Base-by-base conservation (phyloP, 35 echinoderm and acorn worm genomes). In the Chiridota heheva region DNA sequence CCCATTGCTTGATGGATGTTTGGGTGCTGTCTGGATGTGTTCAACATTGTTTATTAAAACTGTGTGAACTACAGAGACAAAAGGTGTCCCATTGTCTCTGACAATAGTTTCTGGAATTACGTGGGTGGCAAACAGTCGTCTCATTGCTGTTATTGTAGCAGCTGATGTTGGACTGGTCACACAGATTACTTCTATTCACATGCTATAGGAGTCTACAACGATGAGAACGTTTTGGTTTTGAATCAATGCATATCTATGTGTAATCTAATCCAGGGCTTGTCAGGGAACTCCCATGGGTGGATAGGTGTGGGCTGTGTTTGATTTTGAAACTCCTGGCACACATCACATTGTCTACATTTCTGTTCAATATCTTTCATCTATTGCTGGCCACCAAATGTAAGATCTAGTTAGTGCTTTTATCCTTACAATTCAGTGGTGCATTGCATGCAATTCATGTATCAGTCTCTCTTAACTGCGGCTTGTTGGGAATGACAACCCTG, bases 1-100 rank as follows among this genome's bases (percentile, higher is more conserved):
- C 13, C 78, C 58, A 30, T 91, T 71, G 37, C 81, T 91, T 2
- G 87, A 39, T 41, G 88, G 88, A 29, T 90, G 88, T 40, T 85
- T 78, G 1, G 72, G 89, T 45, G 88, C 89, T 51, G 76, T 86
- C 25, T 85, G 73, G n/a, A 91, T 65, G 43, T 92, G 89, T 66
- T 80, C 57, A 25, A 89, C 73, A 36, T 63, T 63, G 29, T 89
- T 89, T 5, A 82, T 47, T 67, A 88, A 95, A 7, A 20, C 64
- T 7, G 58, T 18, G 59, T 82, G 90, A 39, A 86, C 77, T n/a
- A 86, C 92, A 15, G 65, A 68, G 1, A 77, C 66, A 55, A 82
- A 96, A 26, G 40, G 73, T 63, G 81, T 76, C 0, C 74, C 87
- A 69, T 90, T 96, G 47, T 90, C 87, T 37, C 78, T 84, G 8